Base-by-base conservation (phyloP, 2,797 vertebrate genomes). In the Labeo calbasu region DNA sequence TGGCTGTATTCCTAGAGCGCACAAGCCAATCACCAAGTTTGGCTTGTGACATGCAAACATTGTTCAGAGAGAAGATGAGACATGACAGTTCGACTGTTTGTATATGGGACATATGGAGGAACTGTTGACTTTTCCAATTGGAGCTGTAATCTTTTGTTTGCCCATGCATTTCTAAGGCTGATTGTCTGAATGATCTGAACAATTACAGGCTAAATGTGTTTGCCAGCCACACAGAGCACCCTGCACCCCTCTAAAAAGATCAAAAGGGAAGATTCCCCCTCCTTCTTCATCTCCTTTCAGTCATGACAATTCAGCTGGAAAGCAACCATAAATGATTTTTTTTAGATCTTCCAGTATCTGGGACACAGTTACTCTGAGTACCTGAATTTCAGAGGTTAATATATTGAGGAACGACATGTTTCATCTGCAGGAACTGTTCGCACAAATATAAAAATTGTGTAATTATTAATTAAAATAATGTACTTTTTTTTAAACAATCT, bases 141-240 rank as follows among this genome's bases (percentile, higher is more conserved):
- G 91, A 93, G 94, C 92, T 94, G 93, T 94, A 95, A 95, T 94
- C 93, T 92, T 91, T 89, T 94, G 94, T 95, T 95, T 95, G 93
- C 93, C 92, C 88, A 86, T 92, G 93, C 93, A 94, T 93, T 92
- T 94, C 91, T 91, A 92, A 92, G 91, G 93, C 91, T 92, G 91
- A 94, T 91, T 93, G 92, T 93, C 92, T 92, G 93, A 90, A 92
- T 94, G 93, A 95, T 94, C 92, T 91, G 90, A 94, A 95, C 93
- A 92, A 95, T 94, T 93, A 94, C 90, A 87, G 91, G 92, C 92
- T 94, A 95, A 95, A 95, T 94, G 93, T 94, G 94, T 95, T 95
- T 95, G 93, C 93, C 94, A 95, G 93, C 91, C 91, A 91, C 88
- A 92, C 90, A 88, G 88, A 91, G 88, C 48, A 77, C 87, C 86